A percentile compares a stretch with the other conserved stretches of the same genome.
phyloP scores from a whole-genome alignment of 2,113 vertebrate genomes.

The Pogona vitticeps region DNA sequence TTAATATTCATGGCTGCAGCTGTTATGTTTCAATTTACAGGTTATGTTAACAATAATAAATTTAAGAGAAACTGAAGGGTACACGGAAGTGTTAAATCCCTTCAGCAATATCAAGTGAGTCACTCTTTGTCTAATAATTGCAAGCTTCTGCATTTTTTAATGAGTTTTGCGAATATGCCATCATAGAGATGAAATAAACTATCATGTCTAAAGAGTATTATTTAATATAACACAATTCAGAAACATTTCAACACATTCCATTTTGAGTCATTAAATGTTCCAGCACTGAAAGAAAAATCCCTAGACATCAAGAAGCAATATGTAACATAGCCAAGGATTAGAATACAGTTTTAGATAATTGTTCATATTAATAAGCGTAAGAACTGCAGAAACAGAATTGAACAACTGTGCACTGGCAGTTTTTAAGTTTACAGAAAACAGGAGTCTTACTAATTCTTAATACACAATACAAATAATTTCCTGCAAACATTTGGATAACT shows the following conservation, averaged over 20 bases:
- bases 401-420: neutral
- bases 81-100: neutral
- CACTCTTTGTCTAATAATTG: slow-evolving; percentile 44
- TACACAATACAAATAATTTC: neutral
- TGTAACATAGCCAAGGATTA: slow-evolving; percentile 29
- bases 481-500: neutral
- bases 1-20: neutral
- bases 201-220: slow-evolving; percentile 29
- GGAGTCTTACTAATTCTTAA: neutral
- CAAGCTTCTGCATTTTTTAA: slow-evolving; percentile 36
- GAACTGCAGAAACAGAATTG: neutral
- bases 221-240: slow-evolving; percentile 48
- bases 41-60: slow-evolving; percentile 32
- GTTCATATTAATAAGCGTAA: slow-evolving; percentile 8
- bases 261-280: slow-evolving; percentile 38
- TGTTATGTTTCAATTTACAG: slow-evolving; percentile 34
- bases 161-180: slow-evolving; percentile 36
- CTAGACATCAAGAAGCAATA: slow-evolving; percentile 19
- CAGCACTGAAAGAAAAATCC: slow-evolving; percentile 19
- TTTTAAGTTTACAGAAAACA: neutral
- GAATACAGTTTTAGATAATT: slow-evolving; percentile 22
- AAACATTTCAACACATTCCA: slow-evolving; percentile 40
- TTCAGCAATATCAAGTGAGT: slow-evolving; percentile 28
- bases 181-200: slow-evolving; percentile 55
- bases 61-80: slow-evolving; percentile 42